Conservation (phyloP, 53 echinoderm and acorn worm genomes). For the Luidia sarsii region DNA sequence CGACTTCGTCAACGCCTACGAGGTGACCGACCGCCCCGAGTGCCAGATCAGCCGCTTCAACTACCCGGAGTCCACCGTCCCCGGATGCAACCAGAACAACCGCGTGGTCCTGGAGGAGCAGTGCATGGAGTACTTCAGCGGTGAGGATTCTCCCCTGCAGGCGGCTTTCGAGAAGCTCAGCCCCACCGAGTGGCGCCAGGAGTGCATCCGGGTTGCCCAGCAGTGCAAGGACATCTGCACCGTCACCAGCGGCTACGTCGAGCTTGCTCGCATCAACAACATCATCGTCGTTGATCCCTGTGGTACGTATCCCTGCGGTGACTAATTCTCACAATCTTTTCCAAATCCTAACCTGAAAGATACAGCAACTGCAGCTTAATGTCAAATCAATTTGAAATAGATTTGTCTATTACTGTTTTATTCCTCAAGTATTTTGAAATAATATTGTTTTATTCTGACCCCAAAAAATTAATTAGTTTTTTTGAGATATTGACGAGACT, state of each 20-base stretch:
- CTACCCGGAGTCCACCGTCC: background rate
- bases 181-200: constrained; percentile 57
- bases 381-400: no score
- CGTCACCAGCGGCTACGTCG: constrained; percentile 55
- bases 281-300: constrained; percentile 53
- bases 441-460: no score
- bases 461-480: no score
- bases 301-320: constrained; percentile 40
- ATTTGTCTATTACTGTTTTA: no score
- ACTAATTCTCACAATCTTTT: no score
- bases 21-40: constrained; percentile 49
- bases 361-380: no score
- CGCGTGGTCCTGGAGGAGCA: constrained; percentile 5
- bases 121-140: constrained; percentile 52
- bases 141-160: constrained; percentile 42
- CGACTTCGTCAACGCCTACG: constrained; percentile 79
- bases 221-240: constrained; percentile 55
- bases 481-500: no score
- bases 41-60: constrained; percentile 64
- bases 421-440: no score
- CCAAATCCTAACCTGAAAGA: no score
- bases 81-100: constrained; percentile 23
- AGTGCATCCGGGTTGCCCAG: constrained; percentile 58
- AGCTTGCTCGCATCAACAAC: constrained; percentile 62
- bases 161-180: constrained; percentile 66